phyloP scores from a whole-genome alignment of 2,113 vertebrate genomes.

The Eptatretus burgeri region DNA sequence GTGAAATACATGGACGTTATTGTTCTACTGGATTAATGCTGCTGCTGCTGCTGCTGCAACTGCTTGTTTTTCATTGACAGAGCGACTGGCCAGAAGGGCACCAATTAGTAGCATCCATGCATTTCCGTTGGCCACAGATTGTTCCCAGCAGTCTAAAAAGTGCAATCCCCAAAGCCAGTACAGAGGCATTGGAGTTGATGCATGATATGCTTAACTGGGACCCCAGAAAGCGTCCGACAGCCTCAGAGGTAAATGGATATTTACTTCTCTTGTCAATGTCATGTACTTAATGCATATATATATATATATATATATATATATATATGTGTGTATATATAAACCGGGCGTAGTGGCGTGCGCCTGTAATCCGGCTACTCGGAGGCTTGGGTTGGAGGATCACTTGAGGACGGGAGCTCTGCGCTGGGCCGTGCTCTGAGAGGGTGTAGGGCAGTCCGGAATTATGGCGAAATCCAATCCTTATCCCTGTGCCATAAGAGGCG shows the following conservation, averaged over 20 bases:
- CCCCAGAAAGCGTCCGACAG: constrained; percentile 69
- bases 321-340: too few species aligned
- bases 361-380: too few species aligned
- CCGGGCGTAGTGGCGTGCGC: too few species aligned
- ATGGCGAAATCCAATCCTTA: too few species aligned
- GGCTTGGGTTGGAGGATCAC: too few species aligned
- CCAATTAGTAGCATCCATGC: constrained; percentile 65
- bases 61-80: constrained; percentile 17
- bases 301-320: too few species aligned
- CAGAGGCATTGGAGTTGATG: constrained; percentile 56
- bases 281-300: too few species aligned
- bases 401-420: too few species aligned
- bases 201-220: constrained; percentile 60
- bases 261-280: too few species aligned
- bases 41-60: background rate
- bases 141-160: constrained; percentile 68
- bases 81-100: constrained; percentile 73
- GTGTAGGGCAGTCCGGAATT: too few species aligned
- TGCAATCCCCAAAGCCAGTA: constrained; percentile 80
- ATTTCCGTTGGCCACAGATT: constrained; percentile 81
- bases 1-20: background rate
- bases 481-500: too few species aligned
- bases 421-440: too few species aligned
- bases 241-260: constrained; percentile 31
- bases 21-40: background rate